Conservation (phyloP, 2,888 invertebrate species). For the Tenthredo distinguenda region DNA sequence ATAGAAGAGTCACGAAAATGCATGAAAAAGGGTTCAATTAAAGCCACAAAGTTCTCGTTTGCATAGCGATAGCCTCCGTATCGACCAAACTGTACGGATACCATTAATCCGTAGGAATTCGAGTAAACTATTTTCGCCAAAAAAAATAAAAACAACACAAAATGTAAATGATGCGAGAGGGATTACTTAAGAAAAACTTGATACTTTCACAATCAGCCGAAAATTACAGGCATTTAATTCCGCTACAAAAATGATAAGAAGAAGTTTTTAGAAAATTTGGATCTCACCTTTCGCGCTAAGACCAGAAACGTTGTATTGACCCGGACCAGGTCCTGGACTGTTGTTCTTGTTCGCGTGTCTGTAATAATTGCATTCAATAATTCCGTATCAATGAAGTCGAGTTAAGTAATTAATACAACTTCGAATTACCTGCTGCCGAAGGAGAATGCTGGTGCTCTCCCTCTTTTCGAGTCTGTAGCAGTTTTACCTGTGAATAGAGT, state of each 20-base stretch:
- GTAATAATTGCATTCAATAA: conserved; percentile 56
- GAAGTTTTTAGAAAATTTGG: background rate
- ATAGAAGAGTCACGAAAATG: conserved; percentile 40
- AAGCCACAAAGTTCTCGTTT: conserved; percentile 41
- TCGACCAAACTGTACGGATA: conserved; percentile 42
- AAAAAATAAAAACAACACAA: conserved; percentile 22
- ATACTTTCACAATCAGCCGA: background rate
- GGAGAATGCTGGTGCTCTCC: conserved; percentile 90
- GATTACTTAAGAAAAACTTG: background rate
- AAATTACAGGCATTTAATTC: background rate
- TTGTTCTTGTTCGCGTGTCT: conserved; percentile 79
- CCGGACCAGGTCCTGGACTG: conserved; percentile 91
- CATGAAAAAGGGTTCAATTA: conserved; percentile 45
- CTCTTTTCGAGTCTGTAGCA: conserved; percentile 87
- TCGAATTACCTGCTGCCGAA: conserved; percentile 84
- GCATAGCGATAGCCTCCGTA: conserved; percentile 43
- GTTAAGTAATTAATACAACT: background rate
- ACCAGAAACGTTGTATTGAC: conserved; percentile 93
- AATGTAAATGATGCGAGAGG: conserved; percentile 21
- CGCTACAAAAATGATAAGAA: background rate
- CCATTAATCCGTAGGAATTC: conserved; percentile 38
- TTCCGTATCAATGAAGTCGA: background rate
- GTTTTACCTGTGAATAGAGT: conserved; percentile 83
- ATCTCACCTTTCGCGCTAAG: conserved; percentile 88
- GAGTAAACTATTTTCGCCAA: background rate